Conservation (phyloP, 2,888 invertebrate species). For the Orgyia antiqua region DNA sequence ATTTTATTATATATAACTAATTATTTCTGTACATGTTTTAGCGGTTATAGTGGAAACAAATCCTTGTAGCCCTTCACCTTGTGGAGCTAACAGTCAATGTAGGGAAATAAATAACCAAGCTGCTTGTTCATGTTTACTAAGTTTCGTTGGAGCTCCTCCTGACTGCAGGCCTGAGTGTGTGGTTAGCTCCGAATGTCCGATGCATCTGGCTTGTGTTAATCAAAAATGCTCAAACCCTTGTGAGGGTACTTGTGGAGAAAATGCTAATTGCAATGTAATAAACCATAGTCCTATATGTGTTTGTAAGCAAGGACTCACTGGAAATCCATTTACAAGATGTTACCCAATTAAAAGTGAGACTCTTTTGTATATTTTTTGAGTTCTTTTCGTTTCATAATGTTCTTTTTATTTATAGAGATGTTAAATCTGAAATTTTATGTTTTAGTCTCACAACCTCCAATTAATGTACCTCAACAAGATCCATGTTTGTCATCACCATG, state of each 20-base stretch:
- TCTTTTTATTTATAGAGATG: background rate
- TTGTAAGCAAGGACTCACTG: conserved; percentile 83
- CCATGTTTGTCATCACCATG: conserved; percentile 85
- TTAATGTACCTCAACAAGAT: conserved; percentile 45
- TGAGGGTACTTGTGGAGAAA: conserved; percentile 78
- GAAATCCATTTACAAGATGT: conserved; percentile 87
- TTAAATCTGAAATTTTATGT: conserved; percentile 15
- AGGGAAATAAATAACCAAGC: conserved; percentile 84
- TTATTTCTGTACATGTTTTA: conserved; percentile 15
- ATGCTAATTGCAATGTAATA: conserved; percentile 80
- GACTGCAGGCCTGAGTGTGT: conserved; percentile 85
- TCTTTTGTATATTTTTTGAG: conserved; percentile 1
- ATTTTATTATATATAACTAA: background rate
- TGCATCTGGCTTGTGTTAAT: conserved; percentile 82
- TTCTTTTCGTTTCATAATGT: background rate
- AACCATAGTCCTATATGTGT: conserved; percentile 87
- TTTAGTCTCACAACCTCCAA: conserved; percentile 54
- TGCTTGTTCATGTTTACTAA: conserved; percentile 82
- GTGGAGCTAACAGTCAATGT: conserved; percentile 88
- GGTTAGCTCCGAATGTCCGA: conserved; percentile 82
- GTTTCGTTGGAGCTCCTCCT: conserved; percentile 83
- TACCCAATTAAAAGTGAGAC: conserved; percentile 76
- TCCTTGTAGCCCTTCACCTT: conserved; percentile 78
- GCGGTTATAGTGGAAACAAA: conserved; percentile 47
- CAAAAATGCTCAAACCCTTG: conserved; percentile 85